Evolutionary conservation across 2,113 vertebrate genomes (phyloP).

Genomic region (Spea bombifrons): DNA sequence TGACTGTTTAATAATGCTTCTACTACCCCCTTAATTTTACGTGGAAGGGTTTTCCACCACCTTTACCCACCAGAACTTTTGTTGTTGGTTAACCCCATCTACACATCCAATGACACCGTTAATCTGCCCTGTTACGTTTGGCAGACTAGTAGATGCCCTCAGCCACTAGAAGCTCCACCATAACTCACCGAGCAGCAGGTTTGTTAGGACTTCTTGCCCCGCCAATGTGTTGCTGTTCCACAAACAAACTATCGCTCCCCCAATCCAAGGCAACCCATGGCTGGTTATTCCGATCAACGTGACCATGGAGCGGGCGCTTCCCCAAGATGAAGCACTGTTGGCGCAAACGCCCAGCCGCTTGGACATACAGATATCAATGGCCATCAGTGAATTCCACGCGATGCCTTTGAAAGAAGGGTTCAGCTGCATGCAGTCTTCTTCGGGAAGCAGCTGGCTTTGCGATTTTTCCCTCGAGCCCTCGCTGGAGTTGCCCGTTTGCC

Average conservation of each 20-base stretch:
- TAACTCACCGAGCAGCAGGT: slow-evolving; percentile 91
- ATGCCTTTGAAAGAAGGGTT: slow-evolving; percentile 95
- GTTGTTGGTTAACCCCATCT: too few species aligned
- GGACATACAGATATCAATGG: slow-evolving; percentile 93
- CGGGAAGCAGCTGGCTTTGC: slow-evolving; percentile 78
- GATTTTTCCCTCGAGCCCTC: slow-evolving; percentile 70
- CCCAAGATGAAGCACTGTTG: slow-evolving; percentile 80
- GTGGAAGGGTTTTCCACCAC: too few species aligned
- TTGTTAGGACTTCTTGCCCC: slow-evolving; percentile 92
- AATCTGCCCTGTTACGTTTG: too few species aligned
- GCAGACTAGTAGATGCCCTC: too few species aligned
- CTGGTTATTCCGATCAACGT: slow-evolving; percentile 86
- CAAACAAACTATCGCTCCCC: slow-evolving; percentile 88
- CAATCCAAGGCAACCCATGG: slow-evolving; percentile 89
- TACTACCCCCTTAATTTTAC: too few species aligned
- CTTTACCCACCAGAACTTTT: too few species aligned
- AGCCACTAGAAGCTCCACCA: neutral
- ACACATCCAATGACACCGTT: too few species aligned
- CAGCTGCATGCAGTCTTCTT: slow-evolving; percentile 96
- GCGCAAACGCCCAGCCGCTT: slow-evolving; percentile 91
- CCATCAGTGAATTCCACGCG: slow-evolving; percentile 87
- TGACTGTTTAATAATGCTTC: too few species aligned
- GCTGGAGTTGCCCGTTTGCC: slow-evolving; percentile 59
- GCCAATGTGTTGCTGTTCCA: slow-evolving; percentile 89
- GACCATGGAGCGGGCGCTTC: slow-evolving; percentile 87